Evolutionary conservation across 2,113 vertebrate species (phyloP), one percentile per base, ranked within the genome.

Genomic region (Glaucidium brasilianum): DNA sequence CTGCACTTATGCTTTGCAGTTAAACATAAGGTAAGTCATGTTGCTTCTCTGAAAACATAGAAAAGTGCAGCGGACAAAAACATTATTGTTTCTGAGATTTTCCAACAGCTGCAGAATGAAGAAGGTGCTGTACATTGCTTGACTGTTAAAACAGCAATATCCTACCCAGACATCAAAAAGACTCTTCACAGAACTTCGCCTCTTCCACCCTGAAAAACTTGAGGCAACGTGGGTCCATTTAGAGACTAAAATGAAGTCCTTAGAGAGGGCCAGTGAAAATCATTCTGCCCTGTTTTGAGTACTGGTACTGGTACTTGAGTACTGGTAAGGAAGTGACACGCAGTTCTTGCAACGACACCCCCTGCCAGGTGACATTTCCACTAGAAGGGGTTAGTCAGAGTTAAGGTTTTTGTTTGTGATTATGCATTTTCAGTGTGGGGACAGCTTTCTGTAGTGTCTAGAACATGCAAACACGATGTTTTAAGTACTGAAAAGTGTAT

Each of bases 21-120:
- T 89, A 97, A 95, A 96, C 95, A 97, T 52, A 59, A 92, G 77
- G 80, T 92, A 96, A 95, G 95, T 96, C 94, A 88, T 80, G 94
- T 96, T 95, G 89, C 94, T 91, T 92, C 95, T 82, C 55, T 73
- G 87, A 49, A 85, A 91, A 95, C 97, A 97, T 11, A 97, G 91
- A 97, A 96, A 96, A 95, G 95, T 95, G 93, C 88, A 96, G 93
- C 0, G 1, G 91, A 94, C 79, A 88, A 88, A 58, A 95, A 34
- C 94, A 92, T 96, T 96, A 96, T 96, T 88, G 75, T 96, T 96
- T 92, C 92, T 87, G 94, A 97, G 94, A 96, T 97, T 96, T 96
- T 94, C 22, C 76, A 95, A 67, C 47, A 68, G 72, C 71, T 41
- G 73, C 32, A 96, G 35, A 63, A 49, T 14, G 19, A 58, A 11